Percentiles rank a stretch among this genome's conserved stretches.
phyloP scores from a whole-genome alignment of 92 coral and sea anemone genomes.

The Porites evermanni region DNA sequence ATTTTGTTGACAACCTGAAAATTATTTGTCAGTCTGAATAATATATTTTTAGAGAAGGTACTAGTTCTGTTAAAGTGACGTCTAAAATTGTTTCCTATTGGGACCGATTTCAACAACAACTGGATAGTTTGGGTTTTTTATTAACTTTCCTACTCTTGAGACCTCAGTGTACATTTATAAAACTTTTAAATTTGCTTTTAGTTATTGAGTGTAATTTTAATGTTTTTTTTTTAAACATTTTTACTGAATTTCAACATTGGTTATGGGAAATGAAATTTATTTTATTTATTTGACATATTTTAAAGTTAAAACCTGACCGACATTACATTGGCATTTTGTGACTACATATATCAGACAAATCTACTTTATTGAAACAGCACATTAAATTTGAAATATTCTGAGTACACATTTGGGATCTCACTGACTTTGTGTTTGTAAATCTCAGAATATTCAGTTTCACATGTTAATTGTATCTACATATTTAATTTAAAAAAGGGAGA shows the following conservation, averaged over 20 bases:
- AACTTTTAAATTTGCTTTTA: constrained; percentile 1
- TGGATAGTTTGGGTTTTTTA: neutral
- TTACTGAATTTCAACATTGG: neutral
- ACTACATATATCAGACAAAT: too few relatives aligned
- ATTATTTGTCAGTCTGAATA: constrained; percentile 18
- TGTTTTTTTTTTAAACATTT: neutral
- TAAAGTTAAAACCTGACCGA: neutral
- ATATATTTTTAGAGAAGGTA: neutral
- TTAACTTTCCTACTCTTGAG: neutral
- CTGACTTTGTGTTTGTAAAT: too few relatives aligned
- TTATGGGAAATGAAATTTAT: constrained; percentile 20
- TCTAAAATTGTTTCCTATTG: neutral
- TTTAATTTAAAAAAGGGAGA: too few relatives aligned
- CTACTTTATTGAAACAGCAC: too few relatives aligned
- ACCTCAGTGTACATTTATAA: neutral
- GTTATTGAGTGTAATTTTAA: neutral
- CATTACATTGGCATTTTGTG: neutral
- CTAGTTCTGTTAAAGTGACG: neutral
- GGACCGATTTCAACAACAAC: too few relatives aligned
- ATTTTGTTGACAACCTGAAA: constrained; percentile 1
- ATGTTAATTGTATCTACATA: too few relatives aligned
- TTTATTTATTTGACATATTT: constrained; percentile 10
- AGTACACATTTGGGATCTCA: too few relatives aligned
- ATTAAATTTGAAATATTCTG: too few relatives aligned
- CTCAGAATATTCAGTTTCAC: too few relatives aligned